Conservation (phyloP, 2,797 vertebrate species). For the Scomberomorus guttatus region DNA sequence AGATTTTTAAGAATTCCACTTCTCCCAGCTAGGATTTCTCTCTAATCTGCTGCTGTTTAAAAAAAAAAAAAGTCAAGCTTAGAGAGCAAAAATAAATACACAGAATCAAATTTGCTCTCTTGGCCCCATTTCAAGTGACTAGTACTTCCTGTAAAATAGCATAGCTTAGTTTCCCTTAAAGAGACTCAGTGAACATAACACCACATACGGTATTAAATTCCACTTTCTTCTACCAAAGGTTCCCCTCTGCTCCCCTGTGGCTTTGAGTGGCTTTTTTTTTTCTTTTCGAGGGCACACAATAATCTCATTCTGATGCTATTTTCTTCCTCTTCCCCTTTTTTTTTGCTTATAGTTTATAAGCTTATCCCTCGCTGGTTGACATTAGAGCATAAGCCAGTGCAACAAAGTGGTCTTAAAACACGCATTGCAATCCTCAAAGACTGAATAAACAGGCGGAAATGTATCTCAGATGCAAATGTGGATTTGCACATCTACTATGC, state of each 20-base stretch:
- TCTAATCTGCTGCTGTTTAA: constrained; percentile 43
- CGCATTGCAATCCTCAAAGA: constrained; percentile 77
- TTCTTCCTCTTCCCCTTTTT: constrained; percentile 53
- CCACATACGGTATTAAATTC: constrained; percentile 69
- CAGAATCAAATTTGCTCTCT: constrained; percentile 58
- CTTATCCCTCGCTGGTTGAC: constrained; percentile 74
- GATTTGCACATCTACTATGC: constrained; percentile 65
- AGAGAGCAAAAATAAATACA: constrained; percentile 53
- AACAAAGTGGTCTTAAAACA: constrained; percentile 80
- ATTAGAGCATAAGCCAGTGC: constrained; percentile 75
- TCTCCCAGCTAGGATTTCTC: constrained; percentile 32
- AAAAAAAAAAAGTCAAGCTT: constrained; percentile 51
- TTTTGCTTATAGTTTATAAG: constrained; percentile 69
- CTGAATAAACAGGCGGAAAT: constrained; percentile 74
- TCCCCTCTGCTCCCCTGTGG: constrained; percentile 49
- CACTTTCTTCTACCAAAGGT: constrained; percentile 65
- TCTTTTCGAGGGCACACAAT: constrained; percentile 63
- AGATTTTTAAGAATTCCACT: constrained; percentile 48
- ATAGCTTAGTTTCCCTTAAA: constrained; percentile 62
- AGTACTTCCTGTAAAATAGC: constrained; percentile 62
- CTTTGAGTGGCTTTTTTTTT: constrained; percentile 46
- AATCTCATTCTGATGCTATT: constrained; percentile 79
- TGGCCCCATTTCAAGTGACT: constrained; percentile 60
- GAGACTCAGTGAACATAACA: constrained; percentile 64
- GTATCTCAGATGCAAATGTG: constrained; percentile 81